phyloP scores from a whole-genome alignment of 2,888 invertebrate genomes.

The Synanthedon formicaeformis region DNA sequence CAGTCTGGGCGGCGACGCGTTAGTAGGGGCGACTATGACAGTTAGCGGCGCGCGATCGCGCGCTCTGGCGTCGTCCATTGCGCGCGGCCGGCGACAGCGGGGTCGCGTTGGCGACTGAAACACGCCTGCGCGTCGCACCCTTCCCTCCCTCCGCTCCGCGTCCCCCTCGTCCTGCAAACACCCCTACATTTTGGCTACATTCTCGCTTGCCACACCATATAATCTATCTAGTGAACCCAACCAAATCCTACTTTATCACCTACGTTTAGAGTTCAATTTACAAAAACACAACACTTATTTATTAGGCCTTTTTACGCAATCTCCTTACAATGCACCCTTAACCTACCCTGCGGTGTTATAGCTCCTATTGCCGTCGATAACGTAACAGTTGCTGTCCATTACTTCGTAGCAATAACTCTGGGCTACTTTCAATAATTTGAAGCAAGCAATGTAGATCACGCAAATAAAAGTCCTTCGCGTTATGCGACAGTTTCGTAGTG shows the following conservation, averaged over 20 bases:
- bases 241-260: slow-evolving; percentile 15
- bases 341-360: slow-evolving; percentile 43
- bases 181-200: slow-evolving; percentile 40
- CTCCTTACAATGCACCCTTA: slow-evolving; percentile 60
- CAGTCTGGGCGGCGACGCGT: slow-evolving; percentile 72
- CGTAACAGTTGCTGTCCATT: slow-evolving; percentile 18
- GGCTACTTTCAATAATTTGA: too few relatives aligned
- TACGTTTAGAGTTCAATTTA: not conserved
- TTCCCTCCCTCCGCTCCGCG: slow-evolving; percentile 44
- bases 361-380: slow-evolving; percentile 13
- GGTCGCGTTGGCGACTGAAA: slow-evolving; percentile 70
- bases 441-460: not conserved
- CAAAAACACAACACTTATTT: slow-evolving; percentile 3
- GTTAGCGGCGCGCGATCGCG: slow-evolving; percentile 64
- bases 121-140: slow-evolving; percentile 68
- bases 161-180: slow-evolving; percentile 60
- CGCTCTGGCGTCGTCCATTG: slow-evolving; percentile 55
- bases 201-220: slow-evolving; percentile 29
- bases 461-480: not conserved
- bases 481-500: slow-evolving; percentile 1
- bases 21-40: slow-evolving; percentile 74
- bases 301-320: slow-evolving; percentile 37
- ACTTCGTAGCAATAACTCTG: slow-evolving; percentile 11
- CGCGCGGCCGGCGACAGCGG: slow-evolving; percentile 70
- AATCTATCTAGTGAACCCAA: slow-evolving; percentile 8